Percentiles rank a stretch among this genome's conserved stretches.
Conservation (phyloP, 2,888 invertebrate genomes). For the Diadegma fenestrale region DNA sequence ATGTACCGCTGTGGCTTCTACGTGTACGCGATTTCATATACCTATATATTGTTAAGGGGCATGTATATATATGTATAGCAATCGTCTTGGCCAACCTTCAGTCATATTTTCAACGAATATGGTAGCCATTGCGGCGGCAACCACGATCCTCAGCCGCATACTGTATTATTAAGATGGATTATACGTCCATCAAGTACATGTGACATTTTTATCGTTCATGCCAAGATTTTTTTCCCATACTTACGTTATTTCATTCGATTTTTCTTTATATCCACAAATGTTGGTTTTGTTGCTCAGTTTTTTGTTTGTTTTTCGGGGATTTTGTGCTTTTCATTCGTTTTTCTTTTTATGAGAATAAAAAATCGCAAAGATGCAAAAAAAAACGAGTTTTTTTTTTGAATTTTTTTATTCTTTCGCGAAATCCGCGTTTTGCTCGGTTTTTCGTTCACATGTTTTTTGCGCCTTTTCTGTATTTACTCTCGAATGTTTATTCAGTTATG, state of each 20-base stretch:
- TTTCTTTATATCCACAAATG: background rate
- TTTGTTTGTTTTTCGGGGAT: no score
- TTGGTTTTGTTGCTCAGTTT: no score
- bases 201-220: background rate
- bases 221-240: background rate
- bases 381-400: background rate
- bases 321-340: background rate
- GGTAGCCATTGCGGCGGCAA: slow-evolving; percentile 36
- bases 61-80: background rate
- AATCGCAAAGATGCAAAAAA: no score
- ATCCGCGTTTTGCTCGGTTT: background rate
- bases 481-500: no score
- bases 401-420: slow-evolving; percentile 46
- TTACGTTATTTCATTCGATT: background rate
- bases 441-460: no score
- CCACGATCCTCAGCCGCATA: slow-evolving; percentile 1
- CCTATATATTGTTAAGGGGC: background rate
- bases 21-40: no score
- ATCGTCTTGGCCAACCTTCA: background rate
- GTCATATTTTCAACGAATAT: slow-evolving; percentile 22
- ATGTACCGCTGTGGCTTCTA: background rate
- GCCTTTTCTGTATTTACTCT: no score
- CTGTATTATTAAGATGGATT: slow-evolving; percentile 20
- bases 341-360: no score
- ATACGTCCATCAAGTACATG: slow-evolving; percentile 12